Conservation (phyloP, 2,797 vertebrate genomes). For the Apodemus agrarius region DNA sequence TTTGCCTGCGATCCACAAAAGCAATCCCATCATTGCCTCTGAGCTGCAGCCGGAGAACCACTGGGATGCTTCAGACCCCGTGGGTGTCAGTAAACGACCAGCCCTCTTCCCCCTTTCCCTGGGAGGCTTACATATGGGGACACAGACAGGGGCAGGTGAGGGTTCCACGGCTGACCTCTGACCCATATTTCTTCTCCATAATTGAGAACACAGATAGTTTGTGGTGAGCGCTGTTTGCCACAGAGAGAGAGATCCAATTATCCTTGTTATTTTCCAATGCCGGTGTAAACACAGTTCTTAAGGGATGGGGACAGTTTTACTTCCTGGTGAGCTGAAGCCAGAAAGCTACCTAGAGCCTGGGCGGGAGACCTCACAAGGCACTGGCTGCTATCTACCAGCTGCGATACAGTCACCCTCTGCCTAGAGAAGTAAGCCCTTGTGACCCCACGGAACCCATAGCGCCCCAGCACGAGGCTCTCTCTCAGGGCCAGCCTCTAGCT, state of each 20-base stretch:
- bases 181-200: neutral
- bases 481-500: too few species aligned
- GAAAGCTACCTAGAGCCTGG: neutral
- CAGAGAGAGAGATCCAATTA: neutral
- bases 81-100: neutral
- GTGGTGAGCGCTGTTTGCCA: neutral
- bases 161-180: neutral
- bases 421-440: neutral
- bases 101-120: neutral
- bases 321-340: neutral
- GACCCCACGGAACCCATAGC: neutral
- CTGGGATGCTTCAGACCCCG: too few species aligned
- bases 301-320: neutral
- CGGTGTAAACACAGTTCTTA: neutral
- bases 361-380: neutral
- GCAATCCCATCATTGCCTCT: neutral
- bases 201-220: neutral
- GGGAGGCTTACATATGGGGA: neutral
- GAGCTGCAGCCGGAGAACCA: neutral
- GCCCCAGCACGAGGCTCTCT: accelerated
- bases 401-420: neutral
- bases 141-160: neutral
- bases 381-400: too few species aligned
- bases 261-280: neutral
- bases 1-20: neutral